These are phyloP conservation scores for Carpatolechia fugitivella DNA, from an alignment of 2,888 invertebrate species.

Conservation along the genomic window DNA sequence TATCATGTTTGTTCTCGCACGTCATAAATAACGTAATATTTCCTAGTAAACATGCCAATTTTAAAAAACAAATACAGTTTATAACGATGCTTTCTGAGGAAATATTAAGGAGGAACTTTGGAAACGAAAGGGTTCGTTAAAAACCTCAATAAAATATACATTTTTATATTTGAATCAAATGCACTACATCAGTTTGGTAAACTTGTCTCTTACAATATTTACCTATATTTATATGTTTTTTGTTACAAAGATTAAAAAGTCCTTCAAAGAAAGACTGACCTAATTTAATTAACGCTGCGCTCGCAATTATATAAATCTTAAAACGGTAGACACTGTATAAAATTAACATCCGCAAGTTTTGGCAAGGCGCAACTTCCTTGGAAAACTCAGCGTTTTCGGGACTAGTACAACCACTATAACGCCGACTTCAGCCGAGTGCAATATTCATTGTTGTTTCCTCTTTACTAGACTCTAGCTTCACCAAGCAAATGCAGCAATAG, in stretches of 20 bases:
- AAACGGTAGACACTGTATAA: conserved; percentile 6
- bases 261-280: not conserved
- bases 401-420: not conserved
- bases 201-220: too few relatives aligned
- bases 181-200: too few relatives aligned
- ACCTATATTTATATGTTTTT: too few relatives aligned
- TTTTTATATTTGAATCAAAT: too few relatives aligned
- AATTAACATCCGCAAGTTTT: conserved; percentile 8
- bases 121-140: too few relatives aligned
- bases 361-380: not conserved
- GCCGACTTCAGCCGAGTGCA: not conserved
- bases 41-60: too few relatives aligned
- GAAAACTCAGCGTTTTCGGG: not conserved
- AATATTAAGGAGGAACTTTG: too few relatives aligned
- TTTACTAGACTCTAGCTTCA: not conserved
- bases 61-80: too few relatives aligned
- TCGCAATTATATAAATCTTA: conserved; percentile 2
- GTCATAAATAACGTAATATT: too few relatives aligned
- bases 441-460: not conserved
- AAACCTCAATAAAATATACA: too few relatives aligned
- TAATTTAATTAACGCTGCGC: not conserved
- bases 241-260: not conserved
- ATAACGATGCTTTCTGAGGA: too few relatives aligned
- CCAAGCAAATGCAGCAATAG: not conserved
- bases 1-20: too few relatives aligned